Percentiles rank a stretch among this genome's conserved stretches.
Evolutionary conservation across 2,113 vertebrate genomes (phyloP).

Genomic region (Fukomys damarensis): DNA sequence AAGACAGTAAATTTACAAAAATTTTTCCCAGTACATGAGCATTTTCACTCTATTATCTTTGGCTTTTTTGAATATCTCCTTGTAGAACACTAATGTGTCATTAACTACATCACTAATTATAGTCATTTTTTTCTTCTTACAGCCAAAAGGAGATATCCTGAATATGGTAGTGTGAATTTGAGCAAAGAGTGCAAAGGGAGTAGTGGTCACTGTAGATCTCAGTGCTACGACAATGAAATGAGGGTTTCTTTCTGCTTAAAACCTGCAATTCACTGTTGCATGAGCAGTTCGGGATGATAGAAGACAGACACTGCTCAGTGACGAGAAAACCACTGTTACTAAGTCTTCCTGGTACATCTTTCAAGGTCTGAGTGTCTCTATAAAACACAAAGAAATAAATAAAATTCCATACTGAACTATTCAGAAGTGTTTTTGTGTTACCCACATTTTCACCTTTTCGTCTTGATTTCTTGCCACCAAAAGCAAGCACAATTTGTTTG

Average conservation of each 20-base stretch:
- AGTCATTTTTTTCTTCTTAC: conserved; percentile 72
- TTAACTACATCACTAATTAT: conserved; percentile 52
- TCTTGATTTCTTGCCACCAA: not conserved
- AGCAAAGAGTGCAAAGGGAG: conserved; percentile 45
- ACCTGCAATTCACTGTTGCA: conserved; percentile 70
- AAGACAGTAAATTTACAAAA: not conserved
- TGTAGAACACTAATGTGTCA: not conserved
- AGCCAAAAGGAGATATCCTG: conserved; percentile 66
- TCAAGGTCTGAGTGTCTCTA: conserved; percentile 1
- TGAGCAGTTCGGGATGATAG: conserved; percentile 39
- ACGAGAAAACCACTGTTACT: conserved; percentile 41
- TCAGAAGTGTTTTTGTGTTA: conserved; percentile 6
- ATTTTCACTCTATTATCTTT: not conserved
- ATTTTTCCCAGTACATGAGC: not conserved
- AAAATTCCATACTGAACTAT: conserved; percentile 39
- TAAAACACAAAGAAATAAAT: conserved; percentile 46
- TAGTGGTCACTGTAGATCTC: conserved; percentile 62
- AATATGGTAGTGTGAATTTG: conserved; percentile 75
- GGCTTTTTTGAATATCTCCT: not conserved
- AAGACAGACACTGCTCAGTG: conserved; percentile 32
- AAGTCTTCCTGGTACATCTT: not conserved
- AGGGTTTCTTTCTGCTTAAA: conserved; percentile 73
- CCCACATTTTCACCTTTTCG: not conserved
- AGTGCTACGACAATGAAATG: conserved; percentile 62
- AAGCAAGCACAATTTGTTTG: not conserved